These are phyloP conservation scores for Ispidina picta DNA, from an alignment of 2,797 vertebrate species.

Conservation along the genomic window DNA sequence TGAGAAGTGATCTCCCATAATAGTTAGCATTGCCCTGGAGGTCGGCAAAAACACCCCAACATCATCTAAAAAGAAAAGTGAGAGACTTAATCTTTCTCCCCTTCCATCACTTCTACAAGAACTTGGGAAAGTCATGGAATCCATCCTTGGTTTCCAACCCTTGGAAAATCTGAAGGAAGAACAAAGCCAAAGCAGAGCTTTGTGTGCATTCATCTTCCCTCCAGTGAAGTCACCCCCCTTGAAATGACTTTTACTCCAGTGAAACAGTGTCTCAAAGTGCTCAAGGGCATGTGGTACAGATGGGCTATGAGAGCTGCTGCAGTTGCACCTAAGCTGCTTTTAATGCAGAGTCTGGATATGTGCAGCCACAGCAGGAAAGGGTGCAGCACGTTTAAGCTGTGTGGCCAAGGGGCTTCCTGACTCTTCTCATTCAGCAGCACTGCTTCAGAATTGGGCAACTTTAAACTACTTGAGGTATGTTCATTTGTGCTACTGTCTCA, in stretches of 20 bases:
- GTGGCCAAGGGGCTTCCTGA: background rate
- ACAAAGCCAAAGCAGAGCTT: background rate
- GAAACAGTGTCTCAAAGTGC: background rate
- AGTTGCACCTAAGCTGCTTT: background rate
- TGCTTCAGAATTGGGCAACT: background rate
- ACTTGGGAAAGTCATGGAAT: background rate
- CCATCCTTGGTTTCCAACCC: background rate
- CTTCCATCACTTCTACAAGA: background rate
- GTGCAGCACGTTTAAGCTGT: background rate
- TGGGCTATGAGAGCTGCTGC: background rate
- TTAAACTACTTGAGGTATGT: background rate
- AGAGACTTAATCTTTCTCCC: background rate
- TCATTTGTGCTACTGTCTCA: background rate
- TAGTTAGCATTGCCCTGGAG: fast-evolving
- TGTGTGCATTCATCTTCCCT: fast-evolving
- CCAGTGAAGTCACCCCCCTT: background rate
- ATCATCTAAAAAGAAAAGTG: background rate
- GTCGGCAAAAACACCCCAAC: background rate
- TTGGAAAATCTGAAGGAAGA: background rate
- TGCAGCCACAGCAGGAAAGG: background rate
- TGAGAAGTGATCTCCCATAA: background rate
- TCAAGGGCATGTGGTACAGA: background rate
- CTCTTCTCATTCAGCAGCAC: background rate
- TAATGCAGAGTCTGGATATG: background rate
- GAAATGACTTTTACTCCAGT: background rate